Evolutionary conservation across 2,797 vertebrate species (phyloP).

Genomic region (Sebastes cheni): DNA sequence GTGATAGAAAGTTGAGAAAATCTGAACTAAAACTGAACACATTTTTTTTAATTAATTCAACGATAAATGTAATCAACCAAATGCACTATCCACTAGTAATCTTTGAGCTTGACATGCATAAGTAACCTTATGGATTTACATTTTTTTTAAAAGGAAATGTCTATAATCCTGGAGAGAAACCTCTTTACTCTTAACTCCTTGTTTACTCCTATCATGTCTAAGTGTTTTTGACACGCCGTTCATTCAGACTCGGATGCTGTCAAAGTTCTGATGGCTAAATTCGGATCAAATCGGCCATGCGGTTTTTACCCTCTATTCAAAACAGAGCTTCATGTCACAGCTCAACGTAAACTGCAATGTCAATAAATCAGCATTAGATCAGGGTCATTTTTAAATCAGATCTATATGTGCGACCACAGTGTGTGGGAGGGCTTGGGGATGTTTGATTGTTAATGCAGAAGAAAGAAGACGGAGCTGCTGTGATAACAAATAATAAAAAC

Average conservation of each 20-base stretch:
- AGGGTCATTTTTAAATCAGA: slow-evolving; percentile 35
- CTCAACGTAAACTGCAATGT: slow-evolving; percentile 6
- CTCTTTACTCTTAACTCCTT: neutral
- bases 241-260: slow-evolving; percentile 31
- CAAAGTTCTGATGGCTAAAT: slow-evolving; percentile 9
- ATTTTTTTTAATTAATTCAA: neutral
- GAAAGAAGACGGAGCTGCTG: neutral
- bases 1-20: neutral
- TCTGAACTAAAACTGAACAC: neutral
- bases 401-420: neutral
- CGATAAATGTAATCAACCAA: neutral
- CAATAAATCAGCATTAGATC: slow-evolving; percentile 24
- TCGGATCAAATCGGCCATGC: slow-evolving; percentile 11
- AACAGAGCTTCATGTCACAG: slow-evolving; percentile 24
- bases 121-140: neutral
- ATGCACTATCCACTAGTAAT: neutral
- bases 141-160: neutral
- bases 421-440: neutral
- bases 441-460: neutral
- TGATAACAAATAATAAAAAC: neutral
- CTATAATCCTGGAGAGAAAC: neutral
- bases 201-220: neutral
- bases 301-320: slow-evolving; percentile 7
- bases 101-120: neutral
- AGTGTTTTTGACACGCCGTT: slow-evolving; percentile 43